phyloP scores from a whole-genome alignment of 2,888 invertebrate genomes.

The Athetis lepigone region DNA sequence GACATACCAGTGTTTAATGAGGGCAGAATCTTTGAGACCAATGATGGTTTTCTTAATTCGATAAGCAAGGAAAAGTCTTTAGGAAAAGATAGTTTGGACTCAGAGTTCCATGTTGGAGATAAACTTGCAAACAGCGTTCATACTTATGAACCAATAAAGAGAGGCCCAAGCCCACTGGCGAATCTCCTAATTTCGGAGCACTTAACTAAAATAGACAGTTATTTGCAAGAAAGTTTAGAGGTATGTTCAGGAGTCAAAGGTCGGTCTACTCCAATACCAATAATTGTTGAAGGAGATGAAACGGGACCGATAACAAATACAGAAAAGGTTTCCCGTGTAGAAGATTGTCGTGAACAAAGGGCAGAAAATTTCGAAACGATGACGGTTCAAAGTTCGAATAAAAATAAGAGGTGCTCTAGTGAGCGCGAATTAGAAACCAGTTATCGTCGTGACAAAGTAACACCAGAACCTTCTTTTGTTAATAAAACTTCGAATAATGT shows the following conservation, averaged over 20 bases:
- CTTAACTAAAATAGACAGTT: slow-evolving; percentile 83
- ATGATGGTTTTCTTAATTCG: slow-evolving; percentile 72
- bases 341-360: slow-evolving; percentile 57
- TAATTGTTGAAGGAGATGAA: slow-evolving; percentile 62
- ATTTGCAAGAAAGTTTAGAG: slow-evolving; percentile 85
- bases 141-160: slow-evolving; percentile 64
- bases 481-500: slow-evolving; percentile 62
- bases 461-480: slow-evolving; percentile 50
- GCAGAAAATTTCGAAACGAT: slow-evolving; percentile 22
- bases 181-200: slow-evolving; percentile 83
- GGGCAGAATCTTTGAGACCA: slow-evolving; percentile 50
- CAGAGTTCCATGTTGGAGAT: slow-evolving; percentile 23
- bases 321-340: slow-evolving; percentile 26
- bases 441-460: slow-evolving; percentile 47
- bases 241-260: slow-evolving; percentile 73
- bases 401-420: slow-evolving; percentile 24
- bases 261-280: slow-evolving; percentile 56
- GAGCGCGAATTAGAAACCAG: slow-evolving; percentile 54
- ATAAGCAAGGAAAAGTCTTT: slow-evolving; percentile 78
- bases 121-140: slow-evolving; percentile 57
- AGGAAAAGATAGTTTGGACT: slow-evolving; percentile 61
- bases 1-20: slow-evolving; percentile 37
- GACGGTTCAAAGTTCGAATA: slow-evolving; percentile 19
- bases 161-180: slow-evolving; percentile 79
- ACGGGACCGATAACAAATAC: slow-evolving; percentile 40